A percentile compares a stretch with the other conserved stretches of the same genome.
Conservation (phyloP, 2,113 vertebrate genomes). For the Serinus canaria region DNA sequence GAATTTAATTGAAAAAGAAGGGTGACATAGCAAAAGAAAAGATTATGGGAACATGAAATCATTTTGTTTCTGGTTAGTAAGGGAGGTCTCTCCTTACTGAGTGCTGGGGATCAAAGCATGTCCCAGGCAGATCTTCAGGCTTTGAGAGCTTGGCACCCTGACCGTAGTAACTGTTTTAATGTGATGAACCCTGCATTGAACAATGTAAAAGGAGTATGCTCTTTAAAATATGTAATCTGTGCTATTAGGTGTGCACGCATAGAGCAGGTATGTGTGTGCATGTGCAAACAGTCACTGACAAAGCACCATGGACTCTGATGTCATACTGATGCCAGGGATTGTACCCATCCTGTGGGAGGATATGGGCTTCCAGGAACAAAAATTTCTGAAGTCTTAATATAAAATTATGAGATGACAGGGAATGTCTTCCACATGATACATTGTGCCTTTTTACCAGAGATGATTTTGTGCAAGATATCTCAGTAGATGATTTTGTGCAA, state of each 20-base stretch:
- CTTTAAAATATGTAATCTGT: background rate
- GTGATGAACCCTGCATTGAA: background rate
- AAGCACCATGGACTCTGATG: background rate
- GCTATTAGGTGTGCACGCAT: background rate
- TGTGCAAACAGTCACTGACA: background rate
- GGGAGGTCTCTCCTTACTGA: background rate
- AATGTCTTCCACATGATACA: background rate
- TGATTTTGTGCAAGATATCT: background rate
- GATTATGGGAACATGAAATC: background rate
- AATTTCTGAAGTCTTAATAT: background rate
- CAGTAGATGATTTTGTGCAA: background rate
- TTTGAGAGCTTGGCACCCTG: background rate
- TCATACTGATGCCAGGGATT: background rate
- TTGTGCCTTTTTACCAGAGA: background rate
- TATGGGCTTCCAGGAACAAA: background rate
- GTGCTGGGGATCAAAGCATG: background rate
- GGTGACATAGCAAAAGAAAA: background rate
- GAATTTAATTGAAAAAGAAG: background rate
- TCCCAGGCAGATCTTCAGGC: background rate
- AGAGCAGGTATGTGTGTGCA: background rate
- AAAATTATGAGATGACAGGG: background rate
- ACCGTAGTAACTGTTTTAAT: background rate
- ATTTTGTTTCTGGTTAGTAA: background rate
- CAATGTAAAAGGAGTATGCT: background rate
- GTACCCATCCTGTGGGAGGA: accelerated